A percentile compares a stretch with the other conserved stretches of the same genome.
Conservation (phyloP, 1,140 invertebrate genomes). For the Aphelenchoides avenae region DNA sequence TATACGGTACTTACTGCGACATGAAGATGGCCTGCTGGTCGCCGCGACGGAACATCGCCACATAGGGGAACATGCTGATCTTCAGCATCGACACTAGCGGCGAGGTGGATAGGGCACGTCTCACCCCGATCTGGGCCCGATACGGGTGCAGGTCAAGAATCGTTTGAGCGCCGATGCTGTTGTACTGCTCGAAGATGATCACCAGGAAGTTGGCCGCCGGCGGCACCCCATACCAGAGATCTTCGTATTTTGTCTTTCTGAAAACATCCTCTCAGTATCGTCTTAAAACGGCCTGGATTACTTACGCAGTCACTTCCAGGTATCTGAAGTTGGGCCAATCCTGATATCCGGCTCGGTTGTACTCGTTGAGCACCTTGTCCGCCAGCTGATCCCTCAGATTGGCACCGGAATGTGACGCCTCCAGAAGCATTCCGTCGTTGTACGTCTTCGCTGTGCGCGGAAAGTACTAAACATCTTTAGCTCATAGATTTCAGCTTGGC, state of each 20-base stretch:
- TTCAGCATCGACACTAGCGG: constrained; percentile 50
- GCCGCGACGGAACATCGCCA: constrained; percentile 53
- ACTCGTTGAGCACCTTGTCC: constrained; percentile 53
- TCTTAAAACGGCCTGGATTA: constrained; percentile 4
- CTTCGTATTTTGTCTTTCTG: constrained; percentile 51
- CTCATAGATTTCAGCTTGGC: too few relatives aligned
- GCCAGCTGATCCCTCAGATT: constrained; percentile 51
- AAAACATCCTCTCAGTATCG: constrained; percentile 17
- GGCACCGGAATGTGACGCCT: constrained; percentile 51
- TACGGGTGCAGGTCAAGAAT: constrained; percentile 50
- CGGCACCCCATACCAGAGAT: constrained; percentile 46
- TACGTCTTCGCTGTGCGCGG: constrained; percentile 38
- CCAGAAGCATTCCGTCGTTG: constrained; percentile 43
- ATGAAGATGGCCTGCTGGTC: constrained; percentile 57
- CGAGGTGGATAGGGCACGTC: constrained; percentile 49
- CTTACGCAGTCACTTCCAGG: constrained; percentile 49
- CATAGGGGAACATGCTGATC: constrained; percentile 50
- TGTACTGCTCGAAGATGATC: constrained; percentile 56
- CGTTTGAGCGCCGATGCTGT: constrained; percentile 38
- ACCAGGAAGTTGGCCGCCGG: constrained; percentile 50
- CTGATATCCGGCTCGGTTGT: constrained; percentile 40
- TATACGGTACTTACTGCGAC: constrained; percentile 33
- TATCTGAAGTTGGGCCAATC: constrained; percentile 56
- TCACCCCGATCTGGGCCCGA: constrained; percentile 39
- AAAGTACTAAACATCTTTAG: constrained; percentile 48